phyloP scores from a whole-genome alignment of 2,113 vertebrate genomes.

The Nycticebus coucang region DNA sequence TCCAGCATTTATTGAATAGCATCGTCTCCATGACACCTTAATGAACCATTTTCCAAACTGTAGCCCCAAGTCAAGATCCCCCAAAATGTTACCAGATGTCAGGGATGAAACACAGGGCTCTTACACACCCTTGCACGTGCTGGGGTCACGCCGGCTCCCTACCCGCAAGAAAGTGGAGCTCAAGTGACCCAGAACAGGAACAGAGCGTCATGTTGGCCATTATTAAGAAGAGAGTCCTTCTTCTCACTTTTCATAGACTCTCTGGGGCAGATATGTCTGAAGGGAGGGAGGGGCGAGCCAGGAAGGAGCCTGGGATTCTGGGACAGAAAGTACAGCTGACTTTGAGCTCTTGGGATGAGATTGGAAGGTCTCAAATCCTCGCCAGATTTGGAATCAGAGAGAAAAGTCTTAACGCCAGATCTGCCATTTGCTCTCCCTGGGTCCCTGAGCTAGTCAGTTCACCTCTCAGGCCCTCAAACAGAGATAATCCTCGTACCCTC shows the following conservation, averaged over 20 bases:
- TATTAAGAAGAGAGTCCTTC: constrained; percentile 53
- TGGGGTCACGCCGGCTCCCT: neutral
- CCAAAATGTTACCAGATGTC: constrained; percentile 79
- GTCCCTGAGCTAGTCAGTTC: neutral
- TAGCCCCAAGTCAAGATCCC: constrained; percentile 64
- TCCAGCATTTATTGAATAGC: constrained; percentile 75
- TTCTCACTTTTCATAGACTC: constrained; percentile 72
- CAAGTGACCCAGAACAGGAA: neutral
- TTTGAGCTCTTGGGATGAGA: neutral
- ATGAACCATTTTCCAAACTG: constrained; percentile 75
- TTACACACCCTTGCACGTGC: neutral
- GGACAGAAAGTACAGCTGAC: neutral
- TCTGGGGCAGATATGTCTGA: constrained; percentile 74
- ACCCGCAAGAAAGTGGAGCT: neutral
- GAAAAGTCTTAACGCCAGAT: neutral
- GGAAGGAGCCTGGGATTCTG: constrained; percentile 23
- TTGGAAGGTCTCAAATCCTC: neutral
- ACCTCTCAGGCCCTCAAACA: neutral
- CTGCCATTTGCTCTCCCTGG: neutral
- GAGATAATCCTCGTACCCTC: neutral
- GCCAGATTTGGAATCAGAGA: neutral
- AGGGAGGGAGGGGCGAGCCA: constrained; percentile 35
- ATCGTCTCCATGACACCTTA: constrained; percentile 67
- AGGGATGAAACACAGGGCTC: constrained; percentile 49
- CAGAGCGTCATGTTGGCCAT: neutral